phyloP scores from a whole-genome alignment of 1,140 invertebrate genomes.

The Neodiprion lecontei region DNA sequence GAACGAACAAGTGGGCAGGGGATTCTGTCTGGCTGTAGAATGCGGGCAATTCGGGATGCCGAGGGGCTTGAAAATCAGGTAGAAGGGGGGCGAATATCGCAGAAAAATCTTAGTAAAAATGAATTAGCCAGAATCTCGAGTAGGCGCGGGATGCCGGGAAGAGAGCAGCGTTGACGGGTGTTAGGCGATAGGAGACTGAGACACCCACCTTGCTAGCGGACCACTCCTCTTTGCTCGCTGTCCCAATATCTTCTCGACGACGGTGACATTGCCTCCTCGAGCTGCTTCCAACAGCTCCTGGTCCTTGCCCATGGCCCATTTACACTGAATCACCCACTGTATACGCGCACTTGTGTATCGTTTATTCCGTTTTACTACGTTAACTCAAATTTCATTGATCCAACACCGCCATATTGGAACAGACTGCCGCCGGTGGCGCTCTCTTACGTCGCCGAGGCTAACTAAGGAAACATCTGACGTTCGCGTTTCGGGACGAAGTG shows the following conservation, averaged over 20 bases:
- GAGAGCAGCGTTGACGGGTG: neutral
- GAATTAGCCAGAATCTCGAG: neutral
- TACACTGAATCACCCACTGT: slow-evolving; percentile 61
- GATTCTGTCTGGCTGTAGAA: no score
- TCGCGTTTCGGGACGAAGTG: slow-evolving; percentile 22
- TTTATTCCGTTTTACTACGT: slow-evolving; percentile 69
- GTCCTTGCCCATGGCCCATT: slow-evolving; percentile 91
- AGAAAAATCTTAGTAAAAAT: neutral
- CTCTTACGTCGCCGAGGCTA: slow-evolving; percentile 52
- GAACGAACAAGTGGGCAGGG: no score
- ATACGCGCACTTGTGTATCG: slow-evolving; percentile 62
- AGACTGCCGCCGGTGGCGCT: slow-evolving; percentile 58
- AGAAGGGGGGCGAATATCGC: no score
- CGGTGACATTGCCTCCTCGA: slow-evolving; percentile 85
- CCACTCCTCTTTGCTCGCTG: slow-evolving; percentile 91
- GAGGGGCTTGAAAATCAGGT: no score
- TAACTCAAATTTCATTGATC: slow-evolving; percentile 77
- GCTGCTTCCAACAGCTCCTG: slow-evolving; percentile 95
- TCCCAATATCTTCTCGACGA: slow-evolving; percentile 90
- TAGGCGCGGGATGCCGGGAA: neutral
- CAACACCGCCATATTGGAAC: slow-evolving; percentile 71
- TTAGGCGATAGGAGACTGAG: slow-evolving; percentile 28
- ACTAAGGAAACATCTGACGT: slow-evolving; percentile 25
- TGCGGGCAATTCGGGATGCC: no score
- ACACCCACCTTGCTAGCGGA: slow-evolving; percentile 87